Evolutionary conservation across 2,113 vertebrate genomes (phyloP).

Genomic region (Phylloscopus trochilus): DNA sequence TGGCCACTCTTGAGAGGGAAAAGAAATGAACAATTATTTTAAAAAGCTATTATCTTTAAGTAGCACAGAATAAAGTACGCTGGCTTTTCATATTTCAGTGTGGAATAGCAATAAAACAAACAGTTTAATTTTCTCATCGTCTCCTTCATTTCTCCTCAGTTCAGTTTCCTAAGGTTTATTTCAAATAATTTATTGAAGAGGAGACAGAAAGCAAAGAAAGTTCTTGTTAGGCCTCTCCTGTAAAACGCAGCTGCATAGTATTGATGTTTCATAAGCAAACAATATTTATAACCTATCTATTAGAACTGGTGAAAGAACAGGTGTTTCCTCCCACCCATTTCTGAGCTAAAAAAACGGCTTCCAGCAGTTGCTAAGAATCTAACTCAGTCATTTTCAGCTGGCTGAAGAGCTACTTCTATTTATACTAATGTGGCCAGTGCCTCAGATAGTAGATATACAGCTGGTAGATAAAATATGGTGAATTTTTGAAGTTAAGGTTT

Average conservation of each 20-base stretch:
- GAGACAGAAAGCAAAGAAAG: not conserved
- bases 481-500: not conserved
- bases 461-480: not conserved
- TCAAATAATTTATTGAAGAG: not conserved
- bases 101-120: not conserved
- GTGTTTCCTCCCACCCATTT: not conserved
- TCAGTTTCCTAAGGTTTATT: not conserved
- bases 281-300: not conserved
- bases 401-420: not conserved
- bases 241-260: not conserved
- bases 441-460: not conserved
- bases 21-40: not conserved
- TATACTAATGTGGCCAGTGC: not conserved
- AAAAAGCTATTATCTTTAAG: slow-evolving; percentile 4
- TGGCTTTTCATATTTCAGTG: not conserved
- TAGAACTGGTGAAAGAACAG: not conserved
- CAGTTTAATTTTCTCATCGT: not conserved
- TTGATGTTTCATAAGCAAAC: not conserved
- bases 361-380: not conserved
- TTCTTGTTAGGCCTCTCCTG: not conserved
- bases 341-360: not conserved
- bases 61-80: not conserved
- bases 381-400: not conserved
- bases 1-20: not conserved
- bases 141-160: not conserved